A percentile compares a stretch with the other conserved stretches of the same genome.
These are phyloP conservation scores for Timandra comae DNA, from an alignment of 2,888 invertebrate species.

Conservation along the genomic window DNA sequence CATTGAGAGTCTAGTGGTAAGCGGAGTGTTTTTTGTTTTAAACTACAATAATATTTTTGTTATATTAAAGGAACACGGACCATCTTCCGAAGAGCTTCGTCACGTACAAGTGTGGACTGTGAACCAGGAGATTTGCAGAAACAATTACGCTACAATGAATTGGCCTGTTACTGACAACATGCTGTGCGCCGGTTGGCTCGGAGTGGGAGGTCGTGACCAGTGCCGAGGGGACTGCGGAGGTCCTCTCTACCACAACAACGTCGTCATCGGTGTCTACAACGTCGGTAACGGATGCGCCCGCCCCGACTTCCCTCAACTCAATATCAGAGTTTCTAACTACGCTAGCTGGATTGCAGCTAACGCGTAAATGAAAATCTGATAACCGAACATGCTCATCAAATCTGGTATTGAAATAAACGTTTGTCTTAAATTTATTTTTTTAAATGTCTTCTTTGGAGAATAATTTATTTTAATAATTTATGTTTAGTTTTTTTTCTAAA, in stretches of 20 bases:
- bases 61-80: too few species aligned
- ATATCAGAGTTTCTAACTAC: constrained; percentile 26
- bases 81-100: constrained; percentile 33
- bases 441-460: too few species aligned
- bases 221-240: constrained; percentile 37
- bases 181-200: constrained; percentile 34
- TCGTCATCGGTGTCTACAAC: constrained; percentile 32
- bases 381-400: too few species aligned
- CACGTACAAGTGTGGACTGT: constrained; percentile 36
- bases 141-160: constrained; percentile 23
- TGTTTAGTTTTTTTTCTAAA: too few species aligned
- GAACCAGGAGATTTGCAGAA: constrained; percentile 27
- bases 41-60: too few species aligned
- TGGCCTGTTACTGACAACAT: constrained; percentile 31
- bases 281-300: constrained; percentile 27
- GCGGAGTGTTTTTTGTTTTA: too few species aligned
- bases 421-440: too few species aligned
- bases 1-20: too few species aligned
- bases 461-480: too few species aligned
- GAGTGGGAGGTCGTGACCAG: constrained; percentile 32
- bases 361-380: too few species aligned
- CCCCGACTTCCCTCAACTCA: constrained; percentile 28
- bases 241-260: constrained; percentile 30
- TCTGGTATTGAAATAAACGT: too few species aligned
- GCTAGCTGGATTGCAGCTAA: constrained; percentile 34